A percentile compares a stretch with the other conserved stretches of the same genome.
phyloP scores from a whole-genome alignment of 2,113 vertebrate genomes.

The Brachirus orientalis region DNA sequence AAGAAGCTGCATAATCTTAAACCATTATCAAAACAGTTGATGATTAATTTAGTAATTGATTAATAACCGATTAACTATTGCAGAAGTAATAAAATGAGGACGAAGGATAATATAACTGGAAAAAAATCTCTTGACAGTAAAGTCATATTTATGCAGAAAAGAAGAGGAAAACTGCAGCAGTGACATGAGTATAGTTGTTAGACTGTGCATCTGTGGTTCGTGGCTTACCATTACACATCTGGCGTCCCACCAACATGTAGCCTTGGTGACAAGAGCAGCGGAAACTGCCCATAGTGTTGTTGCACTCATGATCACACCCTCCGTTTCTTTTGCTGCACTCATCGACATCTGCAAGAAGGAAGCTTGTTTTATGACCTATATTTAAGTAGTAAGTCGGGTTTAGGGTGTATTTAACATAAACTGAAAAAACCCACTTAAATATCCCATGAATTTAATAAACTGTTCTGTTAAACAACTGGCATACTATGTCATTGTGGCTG shows the following conservation, averaged over 20 bases:
- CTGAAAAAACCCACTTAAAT: constrained; percentile 2
- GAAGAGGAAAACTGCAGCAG: neutral
- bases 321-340: constrained; percentile 88
- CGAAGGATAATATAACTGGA: too few relatives aligned
- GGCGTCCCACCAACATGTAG: constrained; percentile 81
- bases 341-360: constrained; percentile 86
- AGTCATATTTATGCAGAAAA: neutral
- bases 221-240: constrained; percentile 86
- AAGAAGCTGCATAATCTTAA: too few relatives aligned
- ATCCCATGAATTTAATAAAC: neutral
- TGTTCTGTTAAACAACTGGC: constrained; percentile 27
- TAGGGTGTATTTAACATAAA: neutral
- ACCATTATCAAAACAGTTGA: too few relatives aligned
- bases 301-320: constrained; percentile 89
- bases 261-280: constrained; percentile 89
- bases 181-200: constrained; percentile 9
- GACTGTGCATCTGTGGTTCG: constrained; percentile 3
- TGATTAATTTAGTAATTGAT: too few relatives aligned
- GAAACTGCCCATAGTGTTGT: constrained; percentile 92
- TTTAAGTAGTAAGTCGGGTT: neutral
- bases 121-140: neutral
- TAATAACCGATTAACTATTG: too few relatives aligned
- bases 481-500: constrained; percentile 27
- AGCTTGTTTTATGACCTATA: neutral
- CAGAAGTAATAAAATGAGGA: too few relatives aligned